Base-by-base conservation (phyloP, 2,888 invertebrate species). In the Brachyptera putata region DNA sequence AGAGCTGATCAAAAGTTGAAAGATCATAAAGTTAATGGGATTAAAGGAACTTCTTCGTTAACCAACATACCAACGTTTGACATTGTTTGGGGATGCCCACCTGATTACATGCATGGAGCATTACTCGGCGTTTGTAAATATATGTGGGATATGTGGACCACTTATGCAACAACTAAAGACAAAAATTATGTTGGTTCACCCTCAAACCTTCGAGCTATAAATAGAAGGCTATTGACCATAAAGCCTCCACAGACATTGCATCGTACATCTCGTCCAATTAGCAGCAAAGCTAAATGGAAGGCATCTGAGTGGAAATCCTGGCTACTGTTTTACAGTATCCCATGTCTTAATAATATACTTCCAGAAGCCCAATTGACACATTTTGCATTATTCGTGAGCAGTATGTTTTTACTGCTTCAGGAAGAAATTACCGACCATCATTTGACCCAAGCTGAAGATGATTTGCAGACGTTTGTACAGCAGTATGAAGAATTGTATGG, bases 221-320 rank as follows among this genome's bases (percentile, higher is more conserved):
- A 43, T n/a, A 11, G 11, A 21, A 43, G 21, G 3, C 18, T 43
- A 3, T 11, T 9, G 16, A 3, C 4, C 14, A 43, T 58, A 3
- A 11, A 22, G 16, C 48, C 49, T 1, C 58, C 58, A 1, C 25
- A 43, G 3, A 25, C 34, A 21, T 37, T 60, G 1, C 55, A 55
- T 14, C 25, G 56, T 43, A 37, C 53, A 14, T 43, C 56, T 14
- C 41, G 56, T 46, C 26, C 43, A 41, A 24, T 60, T 18, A 60
- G 41, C 16, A 56, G 60, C 11, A 22, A 60, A 22, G 34, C 37
- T 22, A 25, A 50, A 3, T 59, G 59, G 59, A 59, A 56, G 26
- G 56, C 59, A 13, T 59, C 59, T 26, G 56, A 56, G 34, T 57
- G 56, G 56, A 16, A 46, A n/a, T 22, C 48, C 13, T 60, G 60